Evolutionary conservation across 2,113 vertebrate genomes (phyloP), one percentile per base, ranked within the genome.

Genomic region (Collichthys lucidus): DNA sequence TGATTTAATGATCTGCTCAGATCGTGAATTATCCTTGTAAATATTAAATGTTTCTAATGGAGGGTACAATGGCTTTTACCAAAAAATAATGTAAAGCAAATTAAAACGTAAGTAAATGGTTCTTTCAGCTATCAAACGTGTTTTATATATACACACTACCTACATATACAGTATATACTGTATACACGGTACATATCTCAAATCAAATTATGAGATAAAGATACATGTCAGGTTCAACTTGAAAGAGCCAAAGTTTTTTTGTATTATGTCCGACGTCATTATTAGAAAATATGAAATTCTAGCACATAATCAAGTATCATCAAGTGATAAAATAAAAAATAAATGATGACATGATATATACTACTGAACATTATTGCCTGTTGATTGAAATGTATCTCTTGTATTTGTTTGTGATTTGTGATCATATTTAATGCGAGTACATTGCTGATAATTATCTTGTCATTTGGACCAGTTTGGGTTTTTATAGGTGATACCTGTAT

Each of bases 21-120:
- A 60, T 74, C 74, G 6, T 24, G 11, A 65, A 56, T 63, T 22
- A 49, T 74, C 42, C 46, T 60, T 88, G 85, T 89, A 84, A 80
- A 84, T 84, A 79, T 55, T 26, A 47, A 71, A 73, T 52, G 4
- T 46, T 11, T 69, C 16, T n/a, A 6, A 29, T 63, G n/a, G 49
- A 4, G 55, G 53, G 47, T 66, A 76, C 20, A 52, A 3, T 16
- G 46, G 11, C 8, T 60, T 80, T 72, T 69, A 84, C 8, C 2
- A 52, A 49, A 62, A 22, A 22, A 24, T 63, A 22, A 35, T 59
- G 12, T 17, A 7, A 35, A 62, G n/a, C 3, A 72, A 62, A 65
- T 44, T 3, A 44, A 74, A 73, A 57, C n/a, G 44, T 9, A 56
- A 68, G 15, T 2, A 3, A 40, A 40, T 40, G 35, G 35, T 40